phyloP scores from a whole-genome alignment of 2,888 invertebrate species.

The Tuta absoluta region DNA sequence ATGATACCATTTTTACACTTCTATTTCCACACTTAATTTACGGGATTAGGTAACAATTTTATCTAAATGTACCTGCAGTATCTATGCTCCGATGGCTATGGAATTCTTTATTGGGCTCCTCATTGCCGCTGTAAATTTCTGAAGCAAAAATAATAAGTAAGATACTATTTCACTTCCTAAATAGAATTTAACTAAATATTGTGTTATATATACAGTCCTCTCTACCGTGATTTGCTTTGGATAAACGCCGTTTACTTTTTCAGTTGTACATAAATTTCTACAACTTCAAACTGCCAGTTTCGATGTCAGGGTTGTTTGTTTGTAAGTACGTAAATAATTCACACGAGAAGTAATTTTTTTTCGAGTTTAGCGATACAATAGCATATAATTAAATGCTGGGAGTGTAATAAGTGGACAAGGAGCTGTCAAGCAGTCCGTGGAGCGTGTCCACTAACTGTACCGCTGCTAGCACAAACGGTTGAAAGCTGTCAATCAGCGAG shows the following conservation, averaged over 20 bases:
- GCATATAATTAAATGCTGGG: neutral
- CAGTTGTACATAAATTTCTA: too few species aligned
- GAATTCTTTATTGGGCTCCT: neutral
- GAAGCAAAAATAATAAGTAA: neutral
- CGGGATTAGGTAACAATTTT: too few species aligned
- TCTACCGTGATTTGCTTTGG: neutral
- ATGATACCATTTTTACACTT: neutral
- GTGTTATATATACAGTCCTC: too few species aligned
- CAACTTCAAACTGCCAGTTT: too few species aligned
- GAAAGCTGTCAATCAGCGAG: too few species aligned
- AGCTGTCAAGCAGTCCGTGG: slow-evolving; percentile 7
- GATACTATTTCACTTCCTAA: neutral
- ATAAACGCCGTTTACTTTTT: neutral
- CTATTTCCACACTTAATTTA: too few species aligned
- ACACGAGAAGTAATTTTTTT: neutral
- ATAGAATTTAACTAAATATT: neutral
- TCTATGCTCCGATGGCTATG: slow-evolving; percentile 6
- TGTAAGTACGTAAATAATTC: too few species aligned
- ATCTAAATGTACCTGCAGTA: neutral
- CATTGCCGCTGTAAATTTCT: slow-evolving; percentile 2
- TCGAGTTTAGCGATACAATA: neutral
- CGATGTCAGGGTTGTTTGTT: too few species aligned
- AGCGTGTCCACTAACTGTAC: slow-evolving; percentile 24
- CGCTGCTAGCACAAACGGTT: neutral
- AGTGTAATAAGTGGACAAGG: slow-evolving; percentile 7